Base-by-base conservation (phyloP, 2,113 vertebrate genomes). In the Melierax canorus region DNA sequence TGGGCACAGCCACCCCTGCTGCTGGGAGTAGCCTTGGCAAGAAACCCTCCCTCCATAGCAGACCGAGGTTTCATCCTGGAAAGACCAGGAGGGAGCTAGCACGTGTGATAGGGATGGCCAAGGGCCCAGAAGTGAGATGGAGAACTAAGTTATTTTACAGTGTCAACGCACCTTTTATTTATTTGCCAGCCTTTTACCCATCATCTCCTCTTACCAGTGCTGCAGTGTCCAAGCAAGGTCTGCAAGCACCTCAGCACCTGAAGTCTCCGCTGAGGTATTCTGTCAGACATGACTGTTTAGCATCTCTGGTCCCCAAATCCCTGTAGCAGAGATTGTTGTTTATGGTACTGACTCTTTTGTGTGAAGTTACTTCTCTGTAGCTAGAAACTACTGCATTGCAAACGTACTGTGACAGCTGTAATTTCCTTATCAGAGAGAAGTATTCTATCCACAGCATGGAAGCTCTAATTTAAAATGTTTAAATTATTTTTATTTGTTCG, bases 211-310 rank as follows among this genome's bases (percentile, higher is more conserved):
- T 78, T 22, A 36, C 15, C 5, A 2, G 10, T 62, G 38, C 51
- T 80, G 39, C 62, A 32, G 10, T 38, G 20, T 59, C 48, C 15
- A 59, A n/a, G 38, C 36, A 46, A 76, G 34, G n/a, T 34, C 62
- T 87, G 29, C 62, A 75, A 41, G 34, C 3, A 2, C 22, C 43
- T 58, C 6, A 64, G 67, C 18, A 26, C 50, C 62, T 64, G 36
- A 17, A 45, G 26, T 46, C 20, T 38, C 24, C 1, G 1, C 41
- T 45, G 17, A 10, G 80, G 15, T 21, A 5, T 48, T 86, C 32
- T 15, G 5, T 43, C 22, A 56, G 15, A 18, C 2, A 0, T 38
- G 38, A 30, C 17, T 0, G 1, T 21, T 32, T n/a, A 34, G 15
- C 43, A 34, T 68, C 48, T n/a, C 53, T 48, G 11, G 11, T 62